These are phyloP conservation scores for Lepidonotus clava DNA, from an alignment of 2,888 invertebrate species.

Conservation along the genomic window DNA sequence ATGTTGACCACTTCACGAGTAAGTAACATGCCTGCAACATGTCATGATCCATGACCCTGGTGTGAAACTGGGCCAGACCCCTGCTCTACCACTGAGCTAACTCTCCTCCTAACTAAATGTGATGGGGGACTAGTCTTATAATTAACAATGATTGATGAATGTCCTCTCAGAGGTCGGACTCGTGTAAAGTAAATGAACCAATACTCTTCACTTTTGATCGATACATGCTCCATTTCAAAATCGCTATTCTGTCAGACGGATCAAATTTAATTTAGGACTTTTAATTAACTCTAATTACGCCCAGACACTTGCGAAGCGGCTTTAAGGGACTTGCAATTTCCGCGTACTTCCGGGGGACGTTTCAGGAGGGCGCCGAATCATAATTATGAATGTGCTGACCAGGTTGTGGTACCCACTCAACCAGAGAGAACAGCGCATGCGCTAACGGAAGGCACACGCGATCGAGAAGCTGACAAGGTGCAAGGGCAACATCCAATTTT, in stretches of 20 bases:
- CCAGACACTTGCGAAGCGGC: neutral
- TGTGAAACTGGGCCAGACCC: too few species aligned
- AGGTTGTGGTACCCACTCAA: neutral
- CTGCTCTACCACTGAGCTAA: too few species aligned
- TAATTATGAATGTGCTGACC: neutral
- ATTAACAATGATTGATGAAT: too few species aligned
- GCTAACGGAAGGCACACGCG: constrained; percentile 15
- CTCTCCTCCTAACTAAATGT: too few species aligned
- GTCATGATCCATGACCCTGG: too few species aligned
- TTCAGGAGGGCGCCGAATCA: neutral
- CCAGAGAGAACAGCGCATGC: neutral
- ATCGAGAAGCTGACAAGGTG: neutral
- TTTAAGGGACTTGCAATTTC: constrained; percentile 5
- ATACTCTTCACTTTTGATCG: constrained; percentile 8
- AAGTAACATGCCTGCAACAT: too few species aligned
- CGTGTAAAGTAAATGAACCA: too few species aligned
- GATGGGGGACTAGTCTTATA: too few species aligned
- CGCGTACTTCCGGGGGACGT: neutral
- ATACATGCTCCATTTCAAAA: neutral
- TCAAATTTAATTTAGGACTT: constrained; percentile 32
- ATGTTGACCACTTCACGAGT: too few species aligned
- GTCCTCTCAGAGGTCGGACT: too few species aligned
- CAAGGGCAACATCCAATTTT: constrained; percentile 12
- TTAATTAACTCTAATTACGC: constrained; percentile 40
- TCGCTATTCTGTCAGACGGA: neutral